These are phyloP conservation scores for Melinaea marsaeus DNA, from an alignment of 2,888 invertebrate genomes.

Conservation along the genomic window DNA sequence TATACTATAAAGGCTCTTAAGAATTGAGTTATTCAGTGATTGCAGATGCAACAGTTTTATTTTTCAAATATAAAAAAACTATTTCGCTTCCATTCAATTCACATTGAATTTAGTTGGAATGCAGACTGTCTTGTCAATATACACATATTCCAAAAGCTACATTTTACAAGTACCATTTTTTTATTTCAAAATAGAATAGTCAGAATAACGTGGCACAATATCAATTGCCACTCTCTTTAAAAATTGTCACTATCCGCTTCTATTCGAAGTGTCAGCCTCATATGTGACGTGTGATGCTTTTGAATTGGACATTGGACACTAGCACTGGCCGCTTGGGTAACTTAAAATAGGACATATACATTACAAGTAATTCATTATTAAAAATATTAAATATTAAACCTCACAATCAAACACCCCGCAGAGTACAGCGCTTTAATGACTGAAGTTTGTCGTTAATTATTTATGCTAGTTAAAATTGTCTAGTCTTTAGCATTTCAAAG, in stretches of 20 bases:
- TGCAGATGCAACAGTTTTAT: no score
- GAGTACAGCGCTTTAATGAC: conserved; percentile 19
- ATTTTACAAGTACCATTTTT: conserved; percentile 5
- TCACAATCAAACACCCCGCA: conserved; percentile 16
- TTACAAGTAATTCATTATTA: conserved; percentile 2
- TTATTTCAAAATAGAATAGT: conserved; percentile 23
- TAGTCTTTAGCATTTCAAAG: conserved; percentile 22
- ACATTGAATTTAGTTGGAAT: no score
- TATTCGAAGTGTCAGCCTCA: conserved; percentile 28
- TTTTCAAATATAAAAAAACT: no score
- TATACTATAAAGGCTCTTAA: no score
- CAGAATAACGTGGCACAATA: conserved; percentile 24
- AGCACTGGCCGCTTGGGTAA: conserved; percentile 10
- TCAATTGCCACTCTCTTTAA: conserved; percentile 28
- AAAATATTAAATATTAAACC: conserved; percentile 18
- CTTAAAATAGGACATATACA: conserved; percentile 8
- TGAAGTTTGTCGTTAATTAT: conserved; percentile 23
- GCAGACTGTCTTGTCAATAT: no score
- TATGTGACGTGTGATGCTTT: conserved; percentile 28
- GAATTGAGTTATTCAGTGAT: no score
- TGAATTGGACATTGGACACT: conserved; percentile 22
- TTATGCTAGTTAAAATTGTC: conserved; percentile 23
- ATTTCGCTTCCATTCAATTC: no score
- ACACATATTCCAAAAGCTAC: background rate
- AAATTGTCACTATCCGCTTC: conserved; percentile 27